These are phyloP conservation scores for Dasypogon diadema DNA, from an alignment of 2,888 invertebrate species.

Conservation along the genomic window DNA sequence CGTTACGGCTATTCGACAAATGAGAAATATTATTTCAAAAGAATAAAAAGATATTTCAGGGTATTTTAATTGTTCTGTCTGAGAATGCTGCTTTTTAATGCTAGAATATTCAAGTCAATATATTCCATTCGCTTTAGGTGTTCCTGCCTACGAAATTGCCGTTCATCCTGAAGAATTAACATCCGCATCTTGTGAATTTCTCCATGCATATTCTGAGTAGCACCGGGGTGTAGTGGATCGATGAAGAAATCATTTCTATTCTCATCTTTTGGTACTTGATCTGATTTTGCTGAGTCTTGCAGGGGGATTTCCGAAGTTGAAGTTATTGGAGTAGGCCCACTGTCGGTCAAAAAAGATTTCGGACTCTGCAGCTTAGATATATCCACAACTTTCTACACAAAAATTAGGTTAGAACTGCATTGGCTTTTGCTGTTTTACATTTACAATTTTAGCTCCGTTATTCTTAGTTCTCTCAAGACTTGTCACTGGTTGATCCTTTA, in stretches of 20 bases:
- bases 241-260: not conserved
- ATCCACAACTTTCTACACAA: not conserved
- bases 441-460: not conserved
- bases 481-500: not conserved
- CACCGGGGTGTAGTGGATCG: not conserved
- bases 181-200: not conserved
- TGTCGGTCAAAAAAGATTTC: not conserved
- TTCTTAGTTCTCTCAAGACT: not conserved
- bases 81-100: not conserved
- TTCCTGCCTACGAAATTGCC: constrained; percentile 4
- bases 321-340: not conserved
- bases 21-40: constrained; percentile 76
- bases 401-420: not conserved
- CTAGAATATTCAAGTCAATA: not conserved
- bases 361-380: not conserved
- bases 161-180: not conserved
- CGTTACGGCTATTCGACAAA: constrained; percentile 80
- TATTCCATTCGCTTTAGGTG: constrained; percentile 4
- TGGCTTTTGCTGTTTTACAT: not conserved
- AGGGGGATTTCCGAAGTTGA: not conserved
- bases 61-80: not conserved
- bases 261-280: not conserved
- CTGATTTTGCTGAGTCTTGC: not conserved
- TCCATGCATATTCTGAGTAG: not conserved
- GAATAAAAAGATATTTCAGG: constrained; percentile 61